Percentiles rank a stretch among this genome's conserved stretches.
phyloP scores from a whole-genome alignment of 2,113 vertebrate species.

The Ctenodactylus gundi region DNA sequence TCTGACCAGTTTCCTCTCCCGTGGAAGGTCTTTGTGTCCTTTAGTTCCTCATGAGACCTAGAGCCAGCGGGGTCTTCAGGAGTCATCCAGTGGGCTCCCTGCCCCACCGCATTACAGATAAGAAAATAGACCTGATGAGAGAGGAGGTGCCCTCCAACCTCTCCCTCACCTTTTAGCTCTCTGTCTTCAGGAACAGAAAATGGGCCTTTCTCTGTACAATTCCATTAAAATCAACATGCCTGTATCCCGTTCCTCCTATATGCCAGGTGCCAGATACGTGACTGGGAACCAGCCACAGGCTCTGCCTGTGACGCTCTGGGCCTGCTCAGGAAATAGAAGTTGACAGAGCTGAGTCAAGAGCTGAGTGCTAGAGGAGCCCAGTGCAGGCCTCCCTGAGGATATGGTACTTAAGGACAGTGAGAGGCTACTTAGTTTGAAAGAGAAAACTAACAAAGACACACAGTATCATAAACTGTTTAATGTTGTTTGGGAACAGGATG shows the following conservation, averaged over 20 bases:
- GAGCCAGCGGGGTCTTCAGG: not conserved
- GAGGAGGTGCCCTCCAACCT: not conserved
- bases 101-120: not conserved
- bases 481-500: not conserved
- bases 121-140: not conserved
- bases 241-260: rapidly evolving
- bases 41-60: not conserved
- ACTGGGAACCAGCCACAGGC: not conserved
- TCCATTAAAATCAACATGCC: not conserved
- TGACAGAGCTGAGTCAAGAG: too few species aligned
- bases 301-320: not conserved
- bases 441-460: not conserved
- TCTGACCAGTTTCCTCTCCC: not conserved
- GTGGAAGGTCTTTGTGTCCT: not conserved
- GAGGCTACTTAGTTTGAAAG: not conserved
- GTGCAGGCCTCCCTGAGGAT: not conserved
- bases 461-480: not conserved
- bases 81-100: not conserved
- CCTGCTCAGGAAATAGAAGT: not conserved
- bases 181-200: not conserved
- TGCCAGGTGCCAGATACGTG: too few species aligned
- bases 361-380: not conserved
- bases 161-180: not conserved
- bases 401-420: not conserved
- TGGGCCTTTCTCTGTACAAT: not conserved